Conservation (phyloP, 2,797 vertebrate species). For the Paedocypris micromegethes region DNA sequence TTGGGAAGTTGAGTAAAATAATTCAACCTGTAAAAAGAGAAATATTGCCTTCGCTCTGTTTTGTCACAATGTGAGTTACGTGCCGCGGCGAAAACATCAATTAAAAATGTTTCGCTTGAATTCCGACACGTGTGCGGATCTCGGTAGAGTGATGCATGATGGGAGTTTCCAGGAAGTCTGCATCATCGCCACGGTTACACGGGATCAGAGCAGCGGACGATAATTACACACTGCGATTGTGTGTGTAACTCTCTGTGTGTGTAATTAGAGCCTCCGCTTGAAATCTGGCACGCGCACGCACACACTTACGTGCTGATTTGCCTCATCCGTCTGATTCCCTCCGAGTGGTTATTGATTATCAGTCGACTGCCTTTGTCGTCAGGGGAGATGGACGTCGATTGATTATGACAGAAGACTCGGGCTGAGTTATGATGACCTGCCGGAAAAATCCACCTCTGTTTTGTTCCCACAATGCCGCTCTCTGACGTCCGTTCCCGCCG, state of each 20-base stretch:
- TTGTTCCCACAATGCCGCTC: too few species aligned
- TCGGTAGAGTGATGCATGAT: too few species aligned
- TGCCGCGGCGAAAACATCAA: too few species aligned
- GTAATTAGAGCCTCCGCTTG: conserved; percentile 54
- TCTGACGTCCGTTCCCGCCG: too few species aligned
- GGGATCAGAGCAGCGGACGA: conserved; percentile 53
- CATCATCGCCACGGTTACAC: conserved; percentile 16
- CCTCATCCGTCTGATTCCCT: not conserved
- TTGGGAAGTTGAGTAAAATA: too few species aligned
- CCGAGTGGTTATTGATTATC: conserved; percentile 9
- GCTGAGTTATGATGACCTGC: not conserved
- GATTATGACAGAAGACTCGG: conserved; percentile 28
- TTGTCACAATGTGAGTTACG: too few species aligned
- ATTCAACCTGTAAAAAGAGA: too few species aligned
- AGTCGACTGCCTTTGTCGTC: not conserved
- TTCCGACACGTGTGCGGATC: too few species aligned
- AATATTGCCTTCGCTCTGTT: too few species aligned
- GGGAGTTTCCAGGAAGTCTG: not conserved
- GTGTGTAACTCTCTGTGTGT: conserved; percentile 40
- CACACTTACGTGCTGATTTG: conserved; percentile 5
- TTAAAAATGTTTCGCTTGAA: too few species aligned
- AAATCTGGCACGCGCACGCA: conserved; percentile 34
- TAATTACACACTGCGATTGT: conserved; percentile 42
- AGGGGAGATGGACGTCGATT: not conserved
- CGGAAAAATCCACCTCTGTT: not conserved